phyloP scores from a whole-genome alignment of 2,113 vertebrate species.

The Reinhardtius hippoglossoides region DNA sequence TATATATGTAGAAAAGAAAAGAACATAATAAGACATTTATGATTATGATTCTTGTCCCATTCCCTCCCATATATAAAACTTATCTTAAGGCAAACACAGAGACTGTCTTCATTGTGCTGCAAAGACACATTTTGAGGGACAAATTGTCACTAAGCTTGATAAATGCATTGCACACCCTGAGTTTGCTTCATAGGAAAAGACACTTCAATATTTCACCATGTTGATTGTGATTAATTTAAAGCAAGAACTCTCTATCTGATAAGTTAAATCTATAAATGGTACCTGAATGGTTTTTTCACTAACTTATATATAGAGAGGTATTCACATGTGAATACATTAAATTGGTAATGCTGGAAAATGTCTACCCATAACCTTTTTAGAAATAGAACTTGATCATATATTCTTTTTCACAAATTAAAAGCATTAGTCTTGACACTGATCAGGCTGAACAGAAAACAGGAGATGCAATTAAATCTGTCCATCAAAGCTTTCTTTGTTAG shows the following conservation, averaged over 20 bases:
- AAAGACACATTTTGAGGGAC: neutral
- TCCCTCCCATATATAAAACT: too few species aligned
- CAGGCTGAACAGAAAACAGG: neutral
- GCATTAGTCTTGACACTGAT: neutral
- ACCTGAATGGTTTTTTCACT: neutral
- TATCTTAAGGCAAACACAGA: too few species aligned
- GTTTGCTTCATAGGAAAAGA: neutral
- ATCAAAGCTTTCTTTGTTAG: conserved; percentile 11
- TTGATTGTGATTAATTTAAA: too few species aligned
- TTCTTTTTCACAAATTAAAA: neutral
- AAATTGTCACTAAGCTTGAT: neutral
- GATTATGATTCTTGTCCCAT: too few species aligned
- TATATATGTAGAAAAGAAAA: neutral
- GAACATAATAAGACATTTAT: too few species aligned
- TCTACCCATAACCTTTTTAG: neutral
- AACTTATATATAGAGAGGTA: neutral
- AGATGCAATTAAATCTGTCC: conserved; percentile 11
- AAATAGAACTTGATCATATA: neutral
- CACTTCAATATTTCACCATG: too few species aligned
- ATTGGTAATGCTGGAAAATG: neutral
- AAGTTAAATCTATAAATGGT: neutral
- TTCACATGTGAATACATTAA: too few species aligned
- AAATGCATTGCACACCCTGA: neutral
- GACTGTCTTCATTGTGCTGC: too few species aligned
- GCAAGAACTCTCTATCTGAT: too few species aligned